A percentile compares a stretch with the other conserved stretches of the same genome.
These are phyloP conservation scores for Saccostrea echinata DNA, from an alignment of 1,140 invertebrate species.

Conservation along the genomic window DNA sequence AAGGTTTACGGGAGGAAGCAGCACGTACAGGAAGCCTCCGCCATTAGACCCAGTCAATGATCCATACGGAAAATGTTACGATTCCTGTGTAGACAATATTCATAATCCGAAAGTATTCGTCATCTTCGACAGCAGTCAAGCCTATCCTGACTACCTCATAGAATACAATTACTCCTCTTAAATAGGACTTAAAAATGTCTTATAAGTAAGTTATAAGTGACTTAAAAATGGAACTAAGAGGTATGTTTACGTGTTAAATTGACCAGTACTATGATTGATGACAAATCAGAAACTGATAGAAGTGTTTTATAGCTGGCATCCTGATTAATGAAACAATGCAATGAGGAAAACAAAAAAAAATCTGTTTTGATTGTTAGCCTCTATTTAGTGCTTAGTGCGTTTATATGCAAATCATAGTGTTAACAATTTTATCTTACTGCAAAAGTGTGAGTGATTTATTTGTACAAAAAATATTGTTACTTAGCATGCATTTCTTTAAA, in stretches of 20 bases:
- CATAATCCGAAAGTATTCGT: slow-evolving; percentile 69
- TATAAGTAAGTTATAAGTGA: no score
- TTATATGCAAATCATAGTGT: no score
- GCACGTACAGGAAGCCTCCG: slow-evolving; percentile 63
- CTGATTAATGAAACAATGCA: neutral
- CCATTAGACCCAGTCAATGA: slow-evolving; percentile 63
- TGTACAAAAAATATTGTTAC: no score
- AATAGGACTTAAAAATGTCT: no score
- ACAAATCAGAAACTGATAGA: neutral
- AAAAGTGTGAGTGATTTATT: no score
- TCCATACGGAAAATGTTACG: slow-evolving; percentile 67
- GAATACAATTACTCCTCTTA: slow-evolving; percentile 59
- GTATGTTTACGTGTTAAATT: no score
- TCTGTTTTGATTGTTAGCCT: no score
- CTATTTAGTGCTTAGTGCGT: no score
- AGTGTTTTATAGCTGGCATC: neutral
- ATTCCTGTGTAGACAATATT: slow-evolving; percentile 73
- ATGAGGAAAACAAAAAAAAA: neutral
- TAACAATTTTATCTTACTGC: no score
- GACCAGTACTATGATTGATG: no score
- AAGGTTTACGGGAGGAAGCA: slow-evolving; percentile 63
- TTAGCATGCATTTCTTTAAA: no score
- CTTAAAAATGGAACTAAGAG: no score
- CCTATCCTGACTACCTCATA: slow-evolving; percentile 73
- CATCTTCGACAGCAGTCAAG: slow-evolving; percentile 72